Percentiles rank a stretch among this genome's conserved stretches.
Evolutionary conservation across 2,888 invertebrate species (phyloP).

Genomic region (Busseola fusca): DNA sequence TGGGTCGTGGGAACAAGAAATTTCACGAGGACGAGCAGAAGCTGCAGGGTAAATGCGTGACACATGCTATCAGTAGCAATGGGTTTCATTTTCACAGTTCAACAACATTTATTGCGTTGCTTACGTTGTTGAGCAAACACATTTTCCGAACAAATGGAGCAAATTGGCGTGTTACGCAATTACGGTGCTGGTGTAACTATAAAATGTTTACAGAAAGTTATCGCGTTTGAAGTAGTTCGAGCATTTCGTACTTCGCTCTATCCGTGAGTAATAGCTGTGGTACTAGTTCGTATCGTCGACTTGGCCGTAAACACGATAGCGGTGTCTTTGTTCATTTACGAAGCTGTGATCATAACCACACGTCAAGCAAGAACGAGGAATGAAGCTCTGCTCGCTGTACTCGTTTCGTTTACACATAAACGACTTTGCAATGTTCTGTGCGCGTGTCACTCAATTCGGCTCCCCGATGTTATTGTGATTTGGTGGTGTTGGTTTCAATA

Average conservation of each 20-base stretch:
- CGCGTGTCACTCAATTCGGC: background rate
- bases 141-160: no score
- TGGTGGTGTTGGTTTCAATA: background rate
- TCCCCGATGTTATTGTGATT: background rate
- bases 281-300: constrained; percentile 30
- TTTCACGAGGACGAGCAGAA: background rate
- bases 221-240: constrained; percentile 40
- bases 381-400: background rate
- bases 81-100: no score
- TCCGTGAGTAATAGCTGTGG: constrained; percentile 39
- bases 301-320: constrained; percentile 56
- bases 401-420: background rate
- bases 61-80: no score
- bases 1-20: no score
- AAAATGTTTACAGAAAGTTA: constrained; percentile 31
- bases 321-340: constrained; percentile 57
- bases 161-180: no score
- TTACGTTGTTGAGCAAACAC: no score
- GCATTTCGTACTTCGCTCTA: constrained; percentile 53
- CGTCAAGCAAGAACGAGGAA: background rate
- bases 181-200: background rate
- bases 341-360: constrained; percentile 14
- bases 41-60: no score
- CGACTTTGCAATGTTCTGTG: background rate
- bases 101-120: no score